Evolutionary conservation across 2,113 vertebrate genomes (phyloP).

Genomic region (Notiomystis cincta): DNA sequence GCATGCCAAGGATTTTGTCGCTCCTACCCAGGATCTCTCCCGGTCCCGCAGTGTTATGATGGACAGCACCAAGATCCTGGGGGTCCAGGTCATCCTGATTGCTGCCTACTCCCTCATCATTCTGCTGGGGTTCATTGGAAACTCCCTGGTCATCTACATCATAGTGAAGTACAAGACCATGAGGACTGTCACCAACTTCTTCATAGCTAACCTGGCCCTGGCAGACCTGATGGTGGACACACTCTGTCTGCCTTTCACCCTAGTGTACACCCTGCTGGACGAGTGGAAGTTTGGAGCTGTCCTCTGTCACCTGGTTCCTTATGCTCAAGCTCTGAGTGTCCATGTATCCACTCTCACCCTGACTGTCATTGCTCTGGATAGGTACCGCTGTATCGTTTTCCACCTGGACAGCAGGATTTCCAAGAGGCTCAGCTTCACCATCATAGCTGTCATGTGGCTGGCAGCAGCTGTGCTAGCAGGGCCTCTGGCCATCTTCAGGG

Average conservation of each 20-base stretch:
- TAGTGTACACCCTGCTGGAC: conserved; percentile 85
- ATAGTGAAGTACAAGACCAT: conserved; percentile 88
- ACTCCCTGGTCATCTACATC: conserved; percentile 86
- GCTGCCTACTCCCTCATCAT: conserved; percentile 87
- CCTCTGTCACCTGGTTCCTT: conserved; percentile 88
- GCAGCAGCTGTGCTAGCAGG: conserved; percentile 81
- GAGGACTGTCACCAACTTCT: conserved; percentile 92
- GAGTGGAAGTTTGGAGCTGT: conserved; percentile 91
- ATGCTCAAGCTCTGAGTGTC: conserved; percentile 87
- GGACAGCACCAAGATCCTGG: conserved; percentile 86
- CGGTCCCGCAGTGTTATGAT: conserved; percentile 75
- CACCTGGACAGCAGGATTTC: conserved; percentile 86
- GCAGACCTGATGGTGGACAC: conserved; percentile 90
- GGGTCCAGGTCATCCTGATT: conserved; percentile 84
- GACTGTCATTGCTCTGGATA: conserved; percentile 87
- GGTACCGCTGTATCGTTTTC: conserved; percentile 89
- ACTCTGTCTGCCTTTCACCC: conserved; percentile 87
- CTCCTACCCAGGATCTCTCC: conserved; percentile 63
- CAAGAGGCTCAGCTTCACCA: conserved; percentile 79
- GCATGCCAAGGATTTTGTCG: conserved; percentile 50
- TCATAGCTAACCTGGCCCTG: conserved; percentile 90
- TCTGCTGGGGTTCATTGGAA: conserved; percentile 84
- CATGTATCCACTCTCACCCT: conserved; percentile 88
- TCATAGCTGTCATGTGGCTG: conserved; percentile 84
- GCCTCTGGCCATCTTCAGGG: conserved; percentile 88